Evolutionary conservation across 2,113 vertebrate species (phyloP).

Genomic region (Lepus timidus): DNA sequence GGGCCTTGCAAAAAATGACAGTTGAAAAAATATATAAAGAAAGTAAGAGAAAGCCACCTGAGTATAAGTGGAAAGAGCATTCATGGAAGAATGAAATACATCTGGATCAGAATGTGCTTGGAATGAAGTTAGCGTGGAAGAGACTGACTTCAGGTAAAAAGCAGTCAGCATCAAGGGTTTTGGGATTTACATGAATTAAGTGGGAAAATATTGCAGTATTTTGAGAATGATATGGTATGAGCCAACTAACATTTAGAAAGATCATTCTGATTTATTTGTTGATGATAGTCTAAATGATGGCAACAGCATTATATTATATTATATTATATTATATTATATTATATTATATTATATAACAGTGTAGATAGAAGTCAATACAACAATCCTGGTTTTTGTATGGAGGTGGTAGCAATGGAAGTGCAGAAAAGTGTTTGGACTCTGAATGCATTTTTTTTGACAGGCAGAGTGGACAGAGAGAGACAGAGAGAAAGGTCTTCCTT

Average conservation of each 20-base stretch:
- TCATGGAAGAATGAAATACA: not conserved
- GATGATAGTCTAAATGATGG: not conserved
- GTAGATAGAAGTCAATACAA: no score
- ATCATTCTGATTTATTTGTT: not conserved
- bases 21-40: not conserved
- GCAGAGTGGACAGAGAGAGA: no score
- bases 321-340: no score
- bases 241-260: not conserved
- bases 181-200: not conserved
- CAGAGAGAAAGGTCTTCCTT: no score
- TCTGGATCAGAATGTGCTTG: not conserved
- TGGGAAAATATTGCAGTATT: not conserved
- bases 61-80: not conserved
- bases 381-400: rapidly evolving
- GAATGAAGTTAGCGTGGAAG: no score
- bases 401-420: not conserved
- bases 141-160: not conserved
- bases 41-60: not conserved
- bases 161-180: no score
- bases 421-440: not conserved
- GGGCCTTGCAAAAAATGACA: not conserved
- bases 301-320: no score
- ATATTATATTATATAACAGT: no score
- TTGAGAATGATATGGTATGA: not conserved
- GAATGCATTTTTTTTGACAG: no score